Percentiles rank a stretch among this genome's conserved stretches.
Evolutionary conservation across 2,113 vertebrate genomes (phyloP).

Genomic region (Podiceps cristatus): DNA sequence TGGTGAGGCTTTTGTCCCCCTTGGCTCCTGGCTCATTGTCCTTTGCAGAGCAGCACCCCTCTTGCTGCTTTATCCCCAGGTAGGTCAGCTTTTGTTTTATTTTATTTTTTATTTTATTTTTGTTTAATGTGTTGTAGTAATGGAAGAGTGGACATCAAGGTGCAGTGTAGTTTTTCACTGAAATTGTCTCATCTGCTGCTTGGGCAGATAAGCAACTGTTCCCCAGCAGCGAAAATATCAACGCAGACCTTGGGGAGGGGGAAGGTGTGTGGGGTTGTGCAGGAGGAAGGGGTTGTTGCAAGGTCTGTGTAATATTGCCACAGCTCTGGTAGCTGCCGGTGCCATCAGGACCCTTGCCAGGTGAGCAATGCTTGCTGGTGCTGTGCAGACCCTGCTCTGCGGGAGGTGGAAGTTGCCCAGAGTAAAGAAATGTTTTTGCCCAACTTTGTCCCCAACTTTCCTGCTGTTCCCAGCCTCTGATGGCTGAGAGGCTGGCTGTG

Average conservation of each 20-base stretch:
- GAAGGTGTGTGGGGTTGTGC: not conserved
- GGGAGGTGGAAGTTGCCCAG: not conserved
- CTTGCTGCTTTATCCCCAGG: not conserved
- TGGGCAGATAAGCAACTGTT: not conserved
- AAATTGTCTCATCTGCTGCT: not conserved
- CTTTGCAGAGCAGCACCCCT: not conserved
- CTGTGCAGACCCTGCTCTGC: not conserved
- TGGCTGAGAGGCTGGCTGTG: not conserved
- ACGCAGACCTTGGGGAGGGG: not conserved
- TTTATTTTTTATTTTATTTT: not conserved
- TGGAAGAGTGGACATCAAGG: not conserved
- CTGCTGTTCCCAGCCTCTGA: not conserved
- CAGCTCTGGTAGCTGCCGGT: not conserved
- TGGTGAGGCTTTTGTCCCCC: not conserved
- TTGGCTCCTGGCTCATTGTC: not conserved
- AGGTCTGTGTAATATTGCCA: fast-evolving
- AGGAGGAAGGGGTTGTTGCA: not conserved
- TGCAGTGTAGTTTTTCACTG: not conserved
- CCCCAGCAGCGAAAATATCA: not conserved
- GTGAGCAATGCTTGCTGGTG: not conserved
- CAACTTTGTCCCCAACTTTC: not conserved
- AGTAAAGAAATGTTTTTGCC: not conserved
- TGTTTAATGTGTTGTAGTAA: not conserved
- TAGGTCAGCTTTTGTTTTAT: not conserved
- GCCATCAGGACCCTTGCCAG: not conserved